A percentile compares a stretch with the other conserved stretches of the same genome.
phyloP scores from a whole-genome alignment of 53 echinoderm and acorn worm genomes.

The Zoroaster sp. region DNA sequence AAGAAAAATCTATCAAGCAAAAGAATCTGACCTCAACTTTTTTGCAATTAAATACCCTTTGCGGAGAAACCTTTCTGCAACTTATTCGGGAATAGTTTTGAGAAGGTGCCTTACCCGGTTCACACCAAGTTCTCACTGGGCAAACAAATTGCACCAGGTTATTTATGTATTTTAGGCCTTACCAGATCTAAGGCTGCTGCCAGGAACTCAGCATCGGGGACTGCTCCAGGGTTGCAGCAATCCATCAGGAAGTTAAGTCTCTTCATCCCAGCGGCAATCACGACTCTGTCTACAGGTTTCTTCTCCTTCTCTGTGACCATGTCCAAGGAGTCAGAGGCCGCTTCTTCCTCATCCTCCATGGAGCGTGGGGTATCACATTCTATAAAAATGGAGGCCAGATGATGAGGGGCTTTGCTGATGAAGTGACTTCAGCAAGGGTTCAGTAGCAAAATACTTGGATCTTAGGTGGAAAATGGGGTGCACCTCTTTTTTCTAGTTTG shows the following conservation, averaged over 20 bases:
- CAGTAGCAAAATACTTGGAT: no score
- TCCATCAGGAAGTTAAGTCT: conserved; percentile 89
- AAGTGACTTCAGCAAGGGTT: background rate
- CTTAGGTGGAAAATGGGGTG: no score
- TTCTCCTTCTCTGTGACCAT: conserved; percentile 83
- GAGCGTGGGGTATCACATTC: conserved; percentile 93
- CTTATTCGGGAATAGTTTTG: no score
- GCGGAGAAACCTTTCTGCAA: no score
- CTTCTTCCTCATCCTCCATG: conserved; percentile 82
- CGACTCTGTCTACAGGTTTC: conserved; percentile 83
- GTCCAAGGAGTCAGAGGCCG: conserved; percentile 76
- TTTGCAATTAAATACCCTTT: no score
- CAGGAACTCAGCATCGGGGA: conserved; percentile 94
- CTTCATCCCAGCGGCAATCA: conserved; percentile 88
- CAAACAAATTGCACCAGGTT: no score
- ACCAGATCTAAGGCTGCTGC: conserved; percentile 96
- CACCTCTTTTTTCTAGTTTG: no score
- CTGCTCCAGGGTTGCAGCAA: conserved; percentile 89
- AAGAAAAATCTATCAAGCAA: no score
- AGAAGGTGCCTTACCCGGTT: no score
- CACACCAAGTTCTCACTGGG: no score
- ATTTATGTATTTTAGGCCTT: no score
- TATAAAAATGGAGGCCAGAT: background rate
- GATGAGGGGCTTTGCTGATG: background rate
- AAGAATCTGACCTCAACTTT: no score